Conservation (phyloP, 2,797 vertebrate species). For the Pangasius djambal region DNA sequence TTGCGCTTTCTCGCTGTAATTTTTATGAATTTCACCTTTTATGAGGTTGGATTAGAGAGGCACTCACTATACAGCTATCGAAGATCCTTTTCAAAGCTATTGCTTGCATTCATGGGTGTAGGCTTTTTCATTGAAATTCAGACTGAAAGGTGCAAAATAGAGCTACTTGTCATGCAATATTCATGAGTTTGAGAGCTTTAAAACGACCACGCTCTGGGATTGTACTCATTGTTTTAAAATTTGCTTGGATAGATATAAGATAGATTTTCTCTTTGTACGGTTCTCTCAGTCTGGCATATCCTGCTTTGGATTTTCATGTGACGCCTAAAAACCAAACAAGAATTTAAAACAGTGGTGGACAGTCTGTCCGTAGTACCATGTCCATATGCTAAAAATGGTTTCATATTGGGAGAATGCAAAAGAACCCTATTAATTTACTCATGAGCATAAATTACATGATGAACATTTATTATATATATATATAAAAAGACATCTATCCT, state of each 20-base stretch:
- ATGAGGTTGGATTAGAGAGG: neutral
- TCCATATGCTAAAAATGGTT: neutral
- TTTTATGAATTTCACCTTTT: neutral
- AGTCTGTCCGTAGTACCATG: neutral
- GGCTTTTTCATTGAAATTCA: neutral
- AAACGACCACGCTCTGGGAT: neutral
- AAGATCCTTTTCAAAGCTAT: neutral
- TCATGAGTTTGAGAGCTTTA: neutral
- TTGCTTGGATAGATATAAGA: neutral
- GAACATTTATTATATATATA: neutral
- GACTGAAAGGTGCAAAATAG: neutral
- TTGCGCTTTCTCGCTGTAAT: neutral
- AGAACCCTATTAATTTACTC: neutral
- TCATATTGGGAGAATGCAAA: neutral
- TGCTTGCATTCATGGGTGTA: neutral
- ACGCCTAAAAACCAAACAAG: neutral
- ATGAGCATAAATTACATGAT: neutral
- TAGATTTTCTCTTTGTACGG: neutral
- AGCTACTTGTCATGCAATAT: neutral
- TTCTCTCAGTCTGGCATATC: neutral
- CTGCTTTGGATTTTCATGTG: neutral
- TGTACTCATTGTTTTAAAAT: neutral
- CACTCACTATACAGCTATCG: neutral
- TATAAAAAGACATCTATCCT: neutral
- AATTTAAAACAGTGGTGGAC: neutral